Evolutionary conservation across 2,888 invertebrate species (phyloP), one percentile per base, ranked within the genome.

Genomic region (Melieria picta): DNA sequence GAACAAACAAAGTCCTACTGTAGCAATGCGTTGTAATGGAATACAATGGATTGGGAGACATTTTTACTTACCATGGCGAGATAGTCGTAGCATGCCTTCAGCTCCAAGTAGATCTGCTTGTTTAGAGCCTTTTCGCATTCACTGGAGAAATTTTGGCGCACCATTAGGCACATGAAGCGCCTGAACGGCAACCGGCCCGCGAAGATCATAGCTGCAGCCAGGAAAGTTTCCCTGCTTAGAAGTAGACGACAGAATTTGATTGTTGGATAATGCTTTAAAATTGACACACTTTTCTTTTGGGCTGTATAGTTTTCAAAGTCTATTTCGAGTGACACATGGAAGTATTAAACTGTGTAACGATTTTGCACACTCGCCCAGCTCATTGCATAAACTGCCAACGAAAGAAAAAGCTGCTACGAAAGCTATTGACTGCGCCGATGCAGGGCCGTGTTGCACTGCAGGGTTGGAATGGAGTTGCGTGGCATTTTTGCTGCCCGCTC

Each of bases 1-100:
- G 42, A 30, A 46, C 9, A 16, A 10, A 46, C 6, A 6, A 62
- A 45, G 30, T 7, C 5, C 7, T 46, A 13, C 30, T 30, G 30
- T 30, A 30, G 30, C 30, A 30, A 30, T 30, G 30, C 30, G 3
- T 30, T 30, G 30, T 0, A 30, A 30, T 30, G 30, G 30, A 30
- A 30, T 30, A 7, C 45, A 43, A 16, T 50, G n/a, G 11, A 65
- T 1, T 30, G 52, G 42, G 42, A 10, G 7, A 5, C 42, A 46
- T 16, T 5, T 64, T 7, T 13, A 84, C 88, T 88, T 89, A 93
- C 92, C 93, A 94, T 92, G 50, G 92, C 91, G 82, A 93, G 85
- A 84, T 94, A 94, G 69, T 90, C 90, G 81, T 94, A 93, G 80
- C 91, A 91, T 7, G 93, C 92, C 78, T 91, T 90, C 11, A 94